Evolutionary conservation across 2,888 invertebrate species (phyloP), one percentile per base, ranked within the genome.

Genomic region (Copidosoma aretas): DNA sequence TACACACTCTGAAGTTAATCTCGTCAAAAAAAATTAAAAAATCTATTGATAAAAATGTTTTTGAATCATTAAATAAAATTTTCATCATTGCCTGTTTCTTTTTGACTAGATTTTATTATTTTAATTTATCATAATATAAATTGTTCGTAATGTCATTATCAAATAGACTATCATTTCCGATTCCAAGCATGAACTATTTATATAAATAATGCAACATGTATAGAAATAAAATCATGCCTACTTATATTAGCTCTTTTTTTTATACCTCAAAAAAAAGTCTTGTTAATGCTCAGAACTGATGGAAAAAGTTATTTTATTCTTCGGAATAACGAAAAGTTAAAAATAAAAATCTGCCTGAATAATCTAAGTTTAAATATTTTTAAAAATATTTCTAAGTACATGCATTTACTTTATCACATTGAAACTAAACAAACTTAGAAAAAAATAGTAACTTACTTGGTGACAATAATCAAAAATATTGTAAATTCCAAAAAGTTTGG

Each of bases 151-250:
- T 58, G 43, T 58, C 58, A 32, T 53, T 58, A 67, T 39, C 21
- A 62, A 67, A 66, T 22, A 41, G 51, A 63, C 54, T 51, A 59
- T 53, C 61, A 67, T 62, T 62, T 61, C 57, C 52, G 52, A 57
- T 62, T 41, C 39, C 32, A 63, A 63, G 63, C 63, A 68, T 17
- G 54, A 68, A 68, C 54, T 63, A 32, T 32, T 32, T 3, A 32
- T 32, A 32, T 32, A 32, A 32, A 32, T 32, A 32, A 68, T 59
- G 59, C 63, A 68, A 63, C 58, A 63, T 68, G 60, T 68, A 68
- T 53, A 63, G 43, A 63, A 68, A 68, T 68, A 68, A 68, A 68
- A 21, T 68, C 54, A 60, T 63, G 39, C 63, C 63, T 63, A 63
- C 63, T 49, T 25, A 59, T 68, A 46, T 46, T 39, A 59, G 54